phyloP scores from a whole-genome alignment of 2,113 vertebrate genomes.

The Phoxinus phoxinus region DNA sequence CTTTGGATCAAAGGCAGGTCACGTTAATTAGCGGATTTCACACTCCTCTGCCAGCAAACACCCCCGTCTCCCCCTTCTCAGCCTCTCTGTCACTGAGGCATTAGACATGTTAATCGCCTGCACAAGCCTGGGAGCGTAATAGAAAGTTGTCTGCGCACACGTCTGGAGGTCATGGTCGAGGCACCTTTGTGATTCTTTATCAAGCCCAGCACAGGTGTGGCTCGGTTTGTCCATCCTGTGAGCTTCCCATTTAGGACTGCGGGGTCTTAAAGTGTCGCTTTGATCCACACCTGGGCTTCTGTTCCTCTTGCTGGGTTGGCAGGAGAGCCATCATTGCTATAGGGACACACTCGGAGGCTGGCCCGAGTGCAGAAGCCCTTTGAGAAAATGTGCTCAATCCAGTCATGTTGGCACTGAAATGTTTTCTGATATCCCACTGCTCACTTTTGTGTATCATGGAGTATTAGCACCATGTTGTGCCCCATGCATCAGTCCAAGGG shows the following conservation, averaged over 20 bases:
- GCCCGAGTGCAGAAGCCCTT: slow-evolving; percentile 41
- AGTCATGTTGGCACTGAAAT: slow-evolving; percentile 53
- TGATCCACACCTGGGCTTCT: slow-evolving; percentile 57
- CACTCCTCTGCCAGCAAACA: slow-evolving; percentile 81
- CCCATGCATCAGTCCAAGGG: slow-evolving; percentile 55
- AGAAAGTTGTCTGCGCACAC: slow-evolving; percentile 35
- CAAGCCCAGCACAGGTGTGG: background rate
- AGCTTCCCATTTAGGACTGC: slow-evolving; percentile 24
- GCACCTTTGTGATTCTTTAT: background rate
- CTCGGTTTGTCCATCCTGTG: slow-evolving; percentile 31
- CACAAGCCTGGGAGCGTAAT: slow-evolving; percentile 36
- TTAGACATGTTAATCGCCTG: slow-evolving; percentile 60
- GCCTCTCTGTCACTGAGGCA: slow-evolving; percentile 54
- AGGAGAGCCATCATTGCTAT: slow-evolving; percentile 38
- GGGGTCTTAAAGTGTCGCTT: slow-evolving; percentile 47
- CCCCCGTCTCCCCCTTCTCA: slow-evolving; percentile 68
- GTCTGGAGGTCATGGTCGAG: slow-evolving; percentile 26
- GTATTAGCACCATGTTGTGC: slow-evolving; percentile 49
- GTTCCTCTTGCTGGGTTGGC: slow-evolving; percentile 41
- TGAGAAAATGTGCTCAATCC: slow-evolving; percentile 46
- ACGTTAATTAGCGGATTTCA: slow-evolving; percentile 76
- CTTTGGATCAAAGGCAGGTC: slow-evolving; percentile 75
- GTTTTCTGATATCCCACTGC: slow-evolving; percentile 47
- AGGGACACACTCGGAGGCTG: slow-evolving; percentile 48
- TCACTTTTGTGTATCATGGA: slow-evolving; percentile 45